Evolutionary conservation across 2,888 invertebrate species (phyloP).

Genomic region (Calameuta filiformis): DNA sequence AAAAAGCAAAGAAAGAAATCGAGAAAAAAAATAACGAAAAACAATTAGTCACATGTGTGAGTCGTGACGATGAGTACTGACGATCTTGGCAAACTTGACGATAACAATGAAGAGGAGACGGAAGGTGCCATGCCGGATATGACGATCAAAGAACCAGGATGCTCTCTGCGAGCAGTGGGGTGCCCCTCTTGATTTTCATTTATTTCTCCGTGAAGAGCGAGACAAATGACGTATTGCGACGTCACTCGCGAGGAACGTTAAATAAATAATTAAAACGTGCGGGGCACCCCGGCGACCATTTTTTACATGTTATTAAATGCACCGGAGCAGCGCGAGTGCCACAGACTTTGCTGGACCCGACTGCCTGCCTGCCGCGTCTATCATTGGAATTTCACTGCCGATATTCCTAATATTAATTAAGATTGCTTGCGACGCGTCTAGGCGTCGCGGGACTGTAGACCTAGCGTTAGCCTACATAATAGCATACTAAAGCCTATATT

Average conservation of each 20-base stretch:
- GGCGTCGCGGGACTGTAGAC: constrained; percentile 50
- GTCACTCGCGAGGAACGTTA: constrained; percentile 35
- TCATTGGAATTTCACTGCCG: constrained; percentile 67
- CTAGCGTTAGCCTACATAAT: constrained; percentile 57
- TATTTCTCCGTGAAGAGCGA: constrained; percentile 24
- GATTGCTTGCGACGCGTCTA: constrained; percentile 46
- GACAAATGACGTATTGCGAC: constrained; percentile 24
- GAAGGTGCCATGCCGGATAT: constrained; percentile 38
- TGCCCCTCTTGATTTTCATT: constrained; percentile 53
- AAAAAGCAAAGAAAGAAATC: constrained; percentile 11
- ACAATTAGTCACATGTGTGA: neutral
- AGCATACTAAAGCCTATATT: constrained; percentile 58
- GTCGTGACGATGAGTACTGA: neutral
- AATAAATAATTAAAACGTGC: constrained; percentile 36
- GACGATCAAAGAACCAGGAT: constrained; percentile 42
- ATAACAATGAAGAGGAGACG: constrained; percentile 26
- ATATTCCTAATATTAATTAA: constrained; percentile 63
- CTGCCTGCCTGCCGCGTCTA: constrained; percentile 61
- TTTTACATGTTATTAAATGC: constrained; percentile 38
- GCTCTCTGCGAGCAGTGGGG: constrained; percentile 51
- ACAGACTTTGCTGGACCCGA: constrained; percentile 44
- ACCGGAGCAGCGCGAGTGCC: constrained; percentile 35
- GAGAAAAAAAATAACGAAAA: constrained; percentile 16
- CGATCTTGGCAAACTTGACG: neutral
- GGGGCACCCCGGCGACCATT: constrained; percentile 41